Evolutionary conservation across 2,797 vertebrate genomes (phyloP), one percentile per base, ranked within the genome.

Genomic region (Masticophis lateralis): DNA sequence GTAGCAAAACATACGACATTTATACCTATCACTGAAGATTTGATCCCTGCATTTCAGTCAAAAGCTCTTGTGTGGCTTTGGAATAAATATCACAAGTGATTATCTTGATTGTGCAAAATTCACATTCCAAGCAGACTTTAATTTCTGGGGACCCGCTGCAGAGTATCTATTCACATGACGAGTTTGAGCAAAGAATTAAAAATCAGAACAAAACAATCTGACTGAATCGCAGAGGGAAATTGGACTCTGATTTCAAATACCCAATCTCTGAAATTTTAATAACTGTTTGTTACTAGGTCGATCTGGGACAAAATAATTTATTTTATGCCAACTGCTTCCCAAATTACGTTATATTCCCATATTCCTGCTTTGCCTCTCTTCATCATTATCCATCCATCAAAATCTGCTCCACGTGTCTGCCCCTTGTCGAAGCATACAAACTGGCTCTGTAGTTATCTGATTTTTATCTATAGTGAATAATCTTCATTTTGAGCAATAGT

Each of bases 371-470:
- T 60, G 16, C 43, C 79, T 92, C 5, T 37, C 89, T 56, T 93
- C 2, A 92, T 59, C 60, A 14, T 32, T 91, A 74, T 56, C 92
- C 2, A 93, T 59, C 6, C 55, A 12, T 43, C 91, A 74, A 14
- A 94, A 95, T 60, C 83, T 93, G 37, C 91, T 94, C 91, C 57
- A 55, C 9, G 88, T 94, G 94, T 86, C 18, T 56, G 18, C 14
- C 13, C 91, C 47, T 94, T 94, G 8, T 83, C 93, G 13, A 89
- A 86, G 51, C 92, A 92, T 13, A 32, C 94, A 88, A 53, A 69
- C 10, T 88, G 87, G 12, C 1, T 91, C 22, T 1, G 88, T n/a
- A 8, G 59, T 90, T 94, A 28, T 91, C 20, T 87, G 89, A 94
- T 94, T 93, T 87, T 91, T 37, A 93, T 88, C 91, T 91, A 0